phyloP scores from a whole-genome alignment of 2,888 invertebrate genomes.

The Julus scanicus region DNA sequence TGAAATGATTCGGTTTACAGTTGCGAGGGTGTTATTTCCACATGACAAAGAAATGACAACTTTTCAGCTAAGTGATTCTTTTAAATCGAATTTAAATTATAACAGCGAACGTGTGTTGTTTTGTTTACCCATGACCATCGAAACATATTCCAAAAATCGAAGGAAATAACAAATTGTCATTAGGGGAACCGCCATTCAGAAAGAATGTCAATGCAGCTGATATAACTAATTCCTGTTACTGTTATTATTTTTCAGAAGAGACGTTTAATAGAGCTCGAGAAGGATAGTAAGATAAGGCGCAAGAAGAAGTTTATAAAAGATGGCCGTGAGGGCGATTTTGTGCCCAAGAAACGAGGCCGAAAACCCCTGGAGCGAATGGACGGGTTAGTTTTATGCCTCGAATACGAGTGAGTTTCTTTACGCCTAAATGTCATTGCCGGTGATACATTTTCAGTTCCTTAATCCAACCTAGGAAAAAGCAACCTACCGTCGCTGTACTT shows the following conservation, averaged over 20 bases:
- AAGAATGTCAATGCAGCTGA: no score
- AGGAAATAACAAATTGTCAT: no score
- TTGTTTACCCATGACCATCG: no score
- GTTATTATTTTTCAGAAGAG: slow-evolving; percentile 5
- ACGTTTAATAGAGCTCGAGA: slow-evolving; percentile 55
- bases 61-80: no score
- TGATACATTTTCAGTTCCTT: slow-evolving; percentile 59
- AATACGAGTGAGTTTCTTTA: neutral
- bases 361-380: slow-evolving; percentile 55
- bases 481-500: slow-evolving; percentile 64
- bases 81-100: no score
- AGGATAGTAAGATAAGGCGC: slow-evolving; percentile 59
- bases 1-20: no score
- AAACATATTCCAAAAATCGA: no score
- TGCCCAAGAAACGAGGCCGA: slow-evolving; percentile 56
- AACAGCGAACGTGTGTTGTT: no score
- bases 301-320: slow-evolving; percentile 59
- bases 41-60: no score
- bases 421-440: neutral
- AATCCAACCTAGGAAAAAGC: slow-evolving; percentile 61
- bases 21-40: no score
- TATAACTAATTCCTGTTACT: no score
- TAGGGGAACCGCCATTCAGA: no score
- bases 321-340: neutral
- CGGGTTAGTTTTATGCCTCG: slow-evolving; percentile 41